A percentile compares a stretch with the other conserved stretches of the same genome.
Conservation (phyloP, 2,888 invertebrate species). For the Cephus pulcher region DNA sequence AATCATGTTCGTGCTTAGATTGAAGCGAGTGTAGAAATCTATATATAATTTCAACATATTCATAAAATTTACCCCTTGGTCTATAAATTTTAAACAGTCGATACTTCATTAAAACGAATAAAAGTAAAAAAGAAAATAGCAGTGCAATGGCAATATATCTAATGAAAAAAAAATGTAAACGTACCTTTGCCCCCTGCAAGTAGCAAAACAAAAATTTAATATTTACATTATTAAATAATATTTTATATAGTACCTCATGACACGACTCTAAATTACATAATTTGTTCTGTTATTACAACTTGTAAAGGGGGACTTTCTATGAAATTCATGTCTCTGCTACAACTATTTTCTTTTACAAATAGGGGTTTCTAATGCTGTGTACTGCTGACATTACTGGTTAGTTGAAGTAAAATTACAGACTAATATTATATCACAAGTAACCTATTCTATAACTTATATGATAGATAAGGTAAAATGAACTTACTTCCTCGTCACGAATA, state of each 20-base stretch:
- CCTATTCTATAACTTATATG: neutral
- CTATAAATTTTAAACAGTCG: constrained; percentile 18
- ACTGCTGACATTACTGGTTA: neutral
- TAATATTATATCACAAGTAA: neutral
- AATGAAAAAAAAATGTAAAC: constrained; percentile 62
- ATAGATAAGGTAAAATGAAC: constrained; percentile 34
- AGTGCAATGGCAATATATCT: constrained; percentile 36
- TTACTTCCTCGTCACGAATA: constrained; percentile 93
- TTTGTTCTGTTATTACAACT: constrained; percentile 24
- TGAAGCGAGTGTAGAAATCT: constrained; percentile 29
- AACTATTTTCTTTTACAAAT: neutral
- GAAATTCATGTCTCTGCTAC: neutral
- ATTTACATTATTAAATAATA: constrained; percentile 38
- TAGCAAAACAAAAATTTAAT: constrained; percentile 61
- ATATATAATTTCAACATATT: neutral
- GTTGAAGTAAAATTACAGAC: neutral
- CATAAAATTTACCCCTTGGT: neutral
- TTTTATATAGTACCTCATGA: constrained; percentile 25
- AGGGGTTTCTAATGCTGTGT: neutral
- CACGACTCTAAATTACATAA: constrained; percentile 1
- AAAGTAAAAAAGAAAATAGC: constrained; percentile 20
- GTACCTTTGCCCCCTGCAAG: constrained; percentile 74
- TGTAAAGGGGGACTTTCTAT: constrained; percentile 42
- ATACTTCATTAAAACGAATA: neutral
- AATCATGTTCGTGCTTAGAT: constrained; percentile 22